Evolutionary conservation across 1,140 invertebrate species (phyloP).

Genomic region (Ganaspis sp.): DNA sequence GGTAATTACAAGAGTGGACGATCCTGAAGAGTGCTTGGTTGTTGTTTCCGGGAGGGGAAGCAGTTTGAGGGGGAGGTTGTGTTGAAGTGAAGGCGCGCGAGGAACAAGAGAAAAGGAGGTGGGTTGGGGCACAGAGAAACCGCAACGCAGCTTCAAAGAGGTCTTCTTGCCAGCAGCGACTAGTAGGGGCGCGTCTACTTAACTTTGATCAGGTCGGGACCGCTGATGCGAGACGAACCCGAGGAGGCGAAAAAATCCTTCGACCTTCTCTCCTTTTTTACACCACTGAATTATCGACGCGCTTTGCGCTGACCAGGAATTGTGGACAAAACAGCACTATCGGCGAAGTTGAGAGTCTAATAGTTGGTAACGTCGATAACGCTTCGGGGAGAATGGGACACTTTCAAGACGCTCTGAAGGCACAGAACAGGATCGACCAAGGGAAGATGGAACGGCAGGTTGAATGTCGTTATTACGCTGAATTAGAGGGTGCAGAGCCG

Average conservation of each 20-base stretch:
- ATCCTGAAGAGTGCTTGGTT: background rate
- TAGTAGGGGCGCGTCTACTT: constrained; percentile 73
- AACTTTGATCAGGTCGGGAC: constrained; percentile 74
- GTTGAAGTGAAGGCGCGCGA: background rate
- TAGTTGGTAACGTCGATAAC: background rate
- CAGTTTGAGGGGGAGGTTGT: constrained; percentile 47
- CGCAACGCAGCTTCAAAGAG: constrained; percentile 72
- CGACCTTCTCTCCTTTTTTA: constrained; percentile 62
- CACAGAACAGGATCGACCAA: constrained; percentile 42
- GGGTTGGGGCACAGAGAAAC: constrained; percentile 68
- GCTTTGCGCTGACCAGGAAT: constrained; percentile 12
- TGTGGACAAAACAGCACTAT: background rate
- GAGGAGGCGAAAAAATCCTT: constrained; percentile 54
- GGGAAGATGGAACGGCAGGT: constrained; percentile 70
- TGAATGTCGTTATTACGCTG: constrained; percentile 76
- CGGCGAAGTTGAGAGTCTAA: background rate
- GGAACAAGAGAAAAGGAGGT: constrained; percentile 27
- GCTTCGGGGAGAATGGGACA: background rate
- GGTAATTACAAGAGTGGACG: constrained; percentile 64
- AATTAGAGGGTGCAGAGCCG: constrained; percentile 77
- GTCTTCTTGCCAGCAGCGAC: constrained; percentile 53
- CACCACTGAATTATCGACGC: constrained; percentile 63
- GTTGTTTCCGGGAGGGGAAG: constrained; percentile 38
- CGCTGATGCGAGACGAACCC: constrained; percentile 71
- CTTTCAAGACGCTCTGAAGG: background rate